Evolutionary conservation across 2,113 vertebrate genomes (phyloP).

Genomic region (Larimichthys crocea): DNA sequence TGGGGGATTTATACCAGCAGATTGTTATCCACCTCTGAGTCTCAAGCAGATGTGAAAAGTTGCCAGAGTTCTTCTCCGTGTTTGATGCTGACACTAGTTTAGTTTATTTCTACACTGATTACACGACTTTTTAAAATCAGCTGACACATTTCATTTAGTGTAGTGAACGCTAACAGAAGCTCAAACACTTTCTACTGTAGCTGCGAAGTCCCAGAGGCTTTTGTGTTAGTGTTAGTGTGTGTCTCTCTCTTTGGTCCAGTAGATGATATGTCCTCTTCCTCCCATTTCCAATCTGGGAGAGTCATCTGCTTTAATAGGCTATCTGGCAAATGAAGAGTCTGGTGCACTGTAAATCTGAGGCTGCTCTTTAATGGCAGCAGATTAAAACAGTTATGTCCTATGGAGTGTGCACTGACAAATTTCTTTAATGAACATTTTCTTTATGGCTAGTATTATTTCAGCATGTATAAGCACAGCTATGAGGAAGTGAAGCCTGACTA

Average conservation of each 20-base stretch:
- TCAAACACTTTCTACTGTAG: background rate
- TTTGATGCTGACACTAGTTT: background rate
- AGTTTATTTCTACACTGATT: background rate
- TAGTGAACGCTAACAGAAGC: slow-evolving; percentile 1
- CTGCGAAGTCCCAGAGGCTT: slow-evolving; percentile 22
- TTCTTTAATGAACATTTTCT: slow-evolving; percentile 85
- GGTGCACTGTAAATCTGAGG: slow-evolving; percentile 82
- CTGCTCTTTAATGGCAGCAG: slow-evolving; percentile 81
- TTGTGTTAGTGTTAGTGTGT: slow-evolving; percentile 33
- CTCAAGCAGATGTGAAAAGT: slow-evolving; percentile 18
- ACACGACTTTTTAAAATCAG: background rate
- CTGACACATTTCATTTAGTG: background rate
- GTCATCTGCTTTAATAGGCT: slow-evolving; percentile 85
- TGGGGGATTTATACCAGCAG: slow-evolving; percentile 7
- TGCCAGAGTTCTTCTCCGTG: background rate
- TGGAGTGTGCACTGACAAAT: slow-evolving; percentile 85
- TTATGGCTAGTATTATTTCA: slow-evolving; percentile 83
- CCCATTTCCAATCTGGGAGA: slow-evolving; percentile 80
- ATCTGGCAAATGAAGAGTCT: slow-evolving; percentile 83
- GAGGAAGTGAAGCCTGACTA: slow-evolving; percentile 61
- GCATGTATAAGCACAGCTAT: slow-evolving; percentile 74
- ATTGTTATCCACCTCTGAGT: slow-evolving; percentile 7
- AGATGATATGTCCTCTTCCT: slow-evolving; percentile 70
- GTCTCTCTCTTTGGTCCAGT: slow-evolving; percentile 51
- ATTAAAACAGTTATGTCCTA: slow-evolving; percentile 86